Evolutionary conservation across 2,113 vertebrate genomes (phyloP), one percentile per base, ranked within the genome.

Genomic region (Ondatra zibethicus): DNA sequence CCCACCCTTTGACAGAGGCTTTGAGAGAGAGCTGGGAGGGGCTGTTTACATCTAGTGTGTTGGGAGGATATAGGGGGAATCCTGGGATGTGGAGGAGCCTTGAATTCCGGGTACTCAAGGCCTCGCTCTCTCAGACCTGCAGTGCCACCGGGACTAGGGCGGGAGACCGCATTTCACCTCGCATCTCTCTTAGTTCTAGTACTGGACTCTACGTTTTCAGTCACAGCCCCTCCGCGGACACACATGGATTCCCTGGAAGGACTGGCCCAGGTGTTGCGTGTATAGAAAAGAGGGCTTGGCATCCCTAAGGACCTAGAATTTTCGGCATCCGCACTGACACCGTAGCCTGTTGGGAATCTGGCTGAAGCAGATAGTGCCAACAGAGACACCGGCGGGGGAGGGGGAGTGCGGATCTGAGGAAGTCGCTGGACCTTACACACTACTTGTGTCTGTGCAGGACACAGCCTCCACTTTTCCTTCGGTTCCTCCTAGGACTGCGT

Each of bases 401-500:
- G 7, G 36, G 19, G 19, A 11, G 66, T 42, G 72, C 21, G n/a
- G 10, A 14, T n/a, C 39, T 0, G 11, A 12, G 39, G 7, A 7
- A 7, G 55, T n/a, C 0, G 13, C 75, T 2, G 5, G 23, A 58
- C 55, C 73, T 50, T 3, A 42, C 0, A 5, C 63, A 19, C 17
- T 23, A 0, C 8, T 21, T 13, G 25, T n/a, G 12, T 14, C 6
- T 0, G 47, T 7, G n/a, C 39, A 6, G 27, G 19, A 16, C 1
- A 23, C 61, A 29, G 5, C 27, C 63, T 2, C 17, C 42, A 58
- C 1, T 29, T 58, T 42, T 12, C 39, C 36, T 14, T 31, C 1
- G 31, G 82, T 75, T 45, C 29, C n/a, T 3, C 52, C 27, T 1
- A 25, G 52, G 1, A 19, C 29, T 9, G 55, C 16, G 45, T 50